phyloP scores from a whole-genome alignment of 1,140 invertebrate genomes.

The Himalopsyche phryganea region DNA sequence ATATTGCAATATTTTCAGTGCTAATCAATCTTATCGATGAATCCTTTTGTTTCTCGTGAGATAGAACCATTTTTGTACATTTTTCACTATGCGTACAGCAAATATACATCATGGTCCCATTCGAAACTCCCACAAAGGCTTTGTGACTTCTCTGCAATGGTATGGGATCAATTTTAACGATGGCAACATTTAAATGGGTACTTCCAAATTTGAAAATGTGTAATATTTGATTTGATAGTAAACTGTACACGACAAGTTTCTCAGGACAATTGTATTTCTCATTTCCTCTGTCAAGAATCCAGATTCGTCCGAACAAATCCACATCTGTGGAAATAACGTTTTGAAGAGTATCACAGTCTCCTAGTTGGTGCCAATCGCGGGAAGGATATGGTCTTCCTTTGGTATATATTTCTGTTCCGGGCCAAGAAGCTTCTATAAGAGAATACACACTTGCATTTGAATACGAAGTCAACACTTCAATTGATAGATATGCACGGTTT shows the following conservation, averaged over 20 bases:
- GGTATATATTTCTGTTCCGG: constrained; percentile 5
- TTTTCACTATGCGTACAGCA: constrained; percentile 8
- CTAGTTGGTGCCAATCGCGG: background rate
- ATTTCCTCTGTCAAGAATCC: constrained; percentile 27
- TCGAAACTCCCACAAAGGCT: constrained; percentile 23
- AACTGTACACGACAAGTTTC: constrained; percentile 25
- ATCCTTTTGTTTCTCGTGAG: background rate
- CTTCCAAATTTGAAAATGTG: constrained; percentile 8
- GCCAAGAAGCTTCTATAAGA: constrained; percentile 21
- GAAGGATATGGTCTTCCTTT: constrained; percentile 18
- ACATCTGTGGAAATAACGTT: constrained; percentile 22
- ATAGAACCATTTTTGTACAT: constrained; percentile 14
- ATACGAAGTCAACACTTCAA: constrained; percentile 4
- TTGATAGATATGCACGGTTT: constrained; percentile 26
- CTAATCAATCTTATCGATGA: constrained; percentile 1
- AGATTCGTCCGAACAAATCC: constrained; percentile 23
- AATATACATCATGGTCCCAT: constrained; percentile 20
- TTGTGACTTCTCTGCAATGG: background rate
- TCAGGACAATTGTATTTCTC: constrained; percentile 10
- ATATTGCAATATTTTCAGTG: constrained; percentile 20
- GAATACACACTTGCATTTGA: constrained; percentile 4
- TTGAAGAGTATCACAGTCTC: constrained; percentile 20
- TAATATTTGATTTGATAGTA: constrained; percentile 10
- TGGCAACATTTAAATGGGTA: constrained; percentile 9
- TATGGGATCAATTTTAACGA: constrained; percentile 12